These are phyloP conservation scores for Myathropa florea DNA, from an alignment of 2,888 invertebrate species.

Conservation along the genomic window DNA sequence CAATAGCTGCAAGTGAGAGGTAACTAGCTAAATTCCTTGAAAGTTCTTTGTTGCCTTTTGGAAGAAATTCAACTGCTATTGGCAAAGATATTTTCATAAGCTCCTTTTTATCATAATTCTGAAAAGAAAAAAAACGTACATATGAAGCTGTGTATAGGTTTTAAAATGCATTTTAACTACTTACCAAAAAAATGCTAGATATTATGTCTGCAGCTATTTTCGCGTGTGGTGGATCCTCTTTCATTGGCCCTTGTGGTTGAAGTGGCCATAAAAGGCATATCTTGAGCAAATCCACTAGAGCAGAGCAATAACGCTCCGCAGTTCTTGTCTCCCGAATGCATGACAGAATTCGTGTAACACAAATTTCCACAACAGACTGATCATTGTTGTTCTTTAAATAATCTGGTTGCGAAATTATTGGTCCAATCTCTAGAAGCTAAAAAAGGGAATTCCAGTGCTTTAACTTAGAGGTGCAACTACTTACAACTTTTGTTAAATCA, in stretches of 20 bases:
- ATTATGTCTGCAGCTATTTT: conserved; percentile 98
- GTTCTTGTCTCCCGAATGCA: conserved; percentile 93
- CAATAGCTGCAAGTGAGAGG: conserved; percentile 94
- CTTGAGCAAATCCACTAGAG: conserved; percentile 91
- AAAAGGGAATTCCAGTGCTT: not conserved
- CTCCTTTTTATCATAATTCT: conserved; percentile 84
- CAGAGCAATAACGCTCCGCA: conserved; percentile 91
- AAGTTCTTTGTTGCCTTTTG: conserved; percentile 93
- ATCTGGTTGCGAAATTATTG: conserved; percentile 90
- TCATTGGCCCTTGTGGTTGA: conserved; percentile 86
- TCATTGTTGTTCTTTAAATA: conserved; percentile 94
- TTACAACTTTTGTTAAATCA: conserved; percentile 91
- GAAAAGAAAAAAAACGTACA: conserved; percentile 73
- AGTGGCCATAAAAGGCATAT: conserved; percentile 94
- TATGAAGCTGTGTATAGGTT: not conserved
- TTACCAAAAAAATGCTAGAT: conserved; percentile 95
- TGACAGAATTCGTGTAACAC: conserved; percentile 93
- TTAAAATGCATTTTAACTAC: conserved; percentile 72
- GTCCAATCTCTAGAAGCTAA: conserved; percentile 87
- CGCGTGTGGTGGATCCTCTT: conserved; percentile 96
- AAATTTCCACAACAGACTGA: conserved; percentile 97
- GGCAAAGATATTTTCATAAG: conserved; percentile 87
- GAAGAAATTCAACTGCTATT: conserved; percentile 94
- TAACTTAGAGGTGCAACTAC: conserved; percentile 74
- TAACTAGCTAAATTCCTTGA: conserved; percentile 95